Evolutionary conservation across 1,140 invertebrate genomes (phyloP).

Genomic region (Dinoponera quadriceps): DNA sequence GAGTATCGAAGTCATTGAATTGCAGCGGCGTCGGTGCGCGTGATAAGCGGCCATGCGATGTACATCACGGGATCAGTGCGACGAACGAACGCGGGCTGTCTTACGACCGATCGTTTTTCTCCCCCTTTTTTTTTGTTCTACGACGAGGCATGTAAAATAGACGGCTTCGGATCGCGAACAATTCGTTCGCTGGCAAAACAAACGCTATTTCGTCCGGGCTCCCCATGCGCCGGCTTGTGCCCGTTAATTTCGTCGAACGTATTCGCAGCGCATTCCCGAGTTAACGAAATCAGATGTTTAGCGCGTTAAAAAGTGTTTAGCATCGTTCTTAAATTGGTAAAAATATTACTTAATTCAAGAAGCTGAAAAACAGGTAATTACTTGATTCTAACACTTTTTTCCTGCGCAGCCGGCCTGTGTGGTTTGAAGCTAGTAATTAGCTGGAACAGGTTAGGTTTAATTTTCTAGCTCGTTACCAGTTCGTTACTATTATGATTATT

Average conservation of each 20-base stretch:
- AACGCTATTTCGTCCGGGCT: too few relatives aligned
- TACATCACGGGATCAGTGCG: constrained; percentile 7
- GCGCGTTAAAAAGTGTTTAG: constrained; percentile 22
- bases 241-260: neutral
- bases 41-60: constrained; percentile 25
- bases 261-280: neutral
- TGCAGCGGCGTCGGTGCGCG: neutral
- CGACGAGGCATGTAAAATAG: neutral
- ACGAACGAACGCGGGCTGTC: neutral
- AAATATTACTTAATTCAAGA: too few relatives aligned
- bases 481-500: too few relatives aligned
- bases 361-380: too few relatives aligned
- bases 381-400: too few relatives aligned
- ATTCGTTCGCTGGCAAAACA: too few relatives aligned
- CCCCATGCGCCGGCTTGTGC: too few relatives aligned
- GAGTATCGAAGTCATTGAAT: neutral
- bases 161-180: neutral
- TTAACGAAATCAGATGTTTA: constrained; percentile 22
- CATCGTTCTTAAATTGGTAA: neutral
- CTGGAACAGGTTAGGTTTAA: too few relatives aligned
- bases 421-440: too few relatives aligned
- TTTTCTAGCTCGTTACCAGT: too few relatives aligned
- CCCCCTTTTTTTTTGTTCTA: too few relatives aligned
- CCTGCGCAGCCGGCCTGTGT: too few relatives aligned
- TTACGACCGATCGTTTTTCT: constrained; percentile 27